Evolutionary conservation across 2,797 vertebrate genomes (phyloP).

Genomic region (Buphagus erythrorhynchus): DNA sequence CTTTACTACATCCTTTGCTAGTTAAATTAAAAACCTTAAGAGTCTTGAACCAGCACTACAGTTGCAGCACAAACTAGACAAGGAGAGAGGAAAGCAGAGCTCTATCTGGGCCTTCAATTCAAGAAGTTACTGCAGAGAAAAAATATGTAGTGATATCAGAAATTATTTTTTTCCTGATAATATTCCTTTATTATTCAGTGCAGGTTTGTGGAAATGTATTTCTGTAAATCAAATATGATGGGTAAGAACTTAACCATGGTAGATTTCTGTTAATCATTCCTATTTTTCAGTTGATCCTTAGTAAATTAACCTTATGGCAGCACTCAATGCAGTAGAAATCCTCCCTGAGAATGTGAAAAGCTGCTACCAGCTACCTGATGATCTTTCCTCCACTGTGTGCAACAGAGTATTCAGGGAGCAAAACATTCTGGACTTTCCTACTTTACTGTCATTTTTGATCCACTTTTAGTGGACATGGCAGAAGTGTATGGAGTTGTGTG

Average conservation of each 20-base stretch:
- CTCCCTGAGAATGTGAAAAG: background rate
- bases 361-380: background rate
- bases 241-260: background rate
- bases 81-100: slow-evolving; percentile 7
- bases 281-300: background rate
- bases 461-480: background rate
- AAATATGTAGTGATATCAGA: background rate
- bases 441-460: background rate
- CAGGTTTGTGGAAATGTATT: background rate
- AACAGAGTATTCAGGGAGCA: background rate
- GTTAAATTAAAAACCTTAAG: slow-evolving; percentile 17
- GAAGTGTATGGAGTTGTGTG: background rate
- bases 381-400: background rate
- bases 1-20: slow-evolving; percentile 38
- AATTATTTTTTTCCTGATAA: background rate
- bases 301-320: background rate
- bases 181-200: background rate
- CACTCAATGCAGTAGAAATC: background rate
- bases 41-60: background rate
- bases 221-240: background rate
- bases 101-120: background rate
- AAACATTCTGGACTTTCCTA: background rate
- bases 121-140: background rate
- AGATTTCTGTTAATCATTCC: background rate
- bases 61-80: slow-evolving; percentile 5